A percentile compares a stretch with the other conserved stretches of the same genome.
Evolutionary conservation across 2,113 vertebrate genomes (phyloP).

Genomic region (Cricetomys ansorgei): DNA sequence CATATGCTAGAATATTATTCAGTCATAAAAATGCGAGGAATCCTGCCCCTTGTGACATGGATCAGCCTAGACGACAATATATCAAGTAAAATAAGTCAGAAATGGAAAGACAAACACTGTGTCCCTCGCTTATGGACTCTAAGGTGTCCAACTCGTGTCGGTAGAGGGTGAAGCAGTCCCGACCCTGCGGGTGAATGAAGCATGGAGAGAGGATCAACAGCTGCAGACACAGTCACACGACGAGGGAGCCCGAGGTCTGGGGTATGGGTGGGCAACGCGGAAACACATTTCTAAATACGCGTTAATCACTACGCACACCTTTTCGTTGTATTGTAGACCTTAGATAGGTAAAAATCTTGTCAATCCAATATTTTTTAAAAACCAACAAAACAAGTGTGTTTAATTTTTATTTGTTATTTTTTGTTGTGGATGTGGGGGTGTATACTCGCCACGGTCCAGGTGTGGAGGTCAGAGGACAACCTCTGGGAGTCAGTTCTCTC

Average conservation of each 20-base stretch:
- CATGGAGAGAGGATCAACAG: not conserved
- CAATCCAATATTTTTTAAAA: not conserved
- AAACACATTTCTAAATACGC: not conserved
- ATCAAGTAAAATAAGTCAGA: not conserved
- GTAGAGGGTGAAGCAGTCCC: not conserved
- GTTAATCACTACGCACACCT: not conserved
- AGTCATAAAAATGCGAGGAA: not conserved
- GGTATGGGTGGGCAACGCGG: not conserved
- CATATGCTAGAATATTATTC: not conserved
- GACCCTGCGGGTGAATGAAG: too few relatives aligned
- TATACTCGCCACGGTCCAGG: not conserved
- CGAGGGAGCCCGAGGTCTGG: not conserved
- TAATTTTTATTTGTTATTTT: not conserved
- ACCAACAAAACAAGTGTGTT: not conserved
- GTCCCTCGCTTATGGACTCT: not conserved
- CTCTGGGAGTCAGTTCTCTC: not conserved
- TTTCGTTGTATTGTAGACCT: not conserved
- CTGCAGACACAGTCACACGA: not conserved
- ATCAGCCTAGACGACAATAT: not conserved
- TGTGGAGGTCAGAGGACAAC: not conserved
- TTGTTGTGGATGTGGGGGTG: not conserved
- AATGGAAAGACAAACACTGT: not conserved
- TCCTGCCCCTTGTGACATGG: not conserved
- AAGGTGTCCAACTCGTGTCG: not conserved
- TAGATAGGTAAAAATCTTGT: not conserved